These are phyloP conservation scores for Zapus hudsonius DNA, from an alignment of 2,113 vertebrate species.

Conservation along the genomic window DNA sequence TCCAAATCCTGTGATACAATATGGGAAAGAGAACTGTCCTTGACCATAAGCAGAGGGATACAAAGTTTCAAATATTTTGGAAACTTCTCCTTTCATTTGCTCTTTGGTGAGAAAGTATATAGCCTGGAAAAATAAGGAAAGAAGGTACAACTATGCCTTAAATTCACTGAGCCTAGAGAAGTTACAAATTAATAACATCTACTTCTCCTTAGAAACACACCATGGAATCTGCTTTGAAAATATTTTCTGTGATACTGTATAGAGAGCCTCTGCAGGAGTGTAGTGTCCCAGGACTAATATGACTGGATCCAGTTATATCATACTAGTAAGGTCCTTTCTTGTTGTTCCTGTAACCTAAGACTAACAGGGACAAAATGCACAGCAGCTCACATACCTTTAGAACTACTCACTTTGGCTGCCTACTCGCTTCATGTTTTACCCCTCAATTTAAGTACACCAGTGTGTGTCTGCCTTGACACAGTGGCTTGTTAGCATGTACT, in stretches of 20 bases:
- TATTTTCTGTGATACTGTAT: not conserved
- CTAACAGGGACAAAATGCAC: not conserved
- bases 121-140: not conserved
- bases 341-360: not conserved
- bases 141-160: not conserved
- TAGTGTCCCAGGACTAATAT: constrained; percentile 10
- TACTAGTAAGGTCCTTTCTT: not conserved
- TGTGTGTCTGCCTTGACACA: constrained; percentile 5
- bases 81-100: not conserved
- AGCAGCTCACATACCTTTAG: not conserved
- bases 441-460: constrained; percentile 9
- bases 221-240: constrained; percentile 23
- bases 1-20: not conserved
- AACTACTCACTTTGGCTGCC: not conserved
- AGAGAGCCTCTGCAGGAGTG: not conserved
- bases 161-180: not conserved
- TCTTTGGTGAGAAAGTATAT: not conserved
- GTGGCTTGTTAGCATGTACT: not conserved
- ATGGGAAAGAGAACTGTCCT: not conserved
- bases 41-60: not conserved
- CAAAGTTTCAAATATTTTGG: constrained; percentile 24
- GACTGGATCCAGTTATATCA: not conserved
- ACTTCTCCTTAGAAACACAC: not conserved
- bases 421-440: not conserved
- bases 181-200: constrained; percentile 1